Base-by-base conservation (phyloP, 2,113 vertebrate species). In the Leucopsar rothschildi region DNA sequence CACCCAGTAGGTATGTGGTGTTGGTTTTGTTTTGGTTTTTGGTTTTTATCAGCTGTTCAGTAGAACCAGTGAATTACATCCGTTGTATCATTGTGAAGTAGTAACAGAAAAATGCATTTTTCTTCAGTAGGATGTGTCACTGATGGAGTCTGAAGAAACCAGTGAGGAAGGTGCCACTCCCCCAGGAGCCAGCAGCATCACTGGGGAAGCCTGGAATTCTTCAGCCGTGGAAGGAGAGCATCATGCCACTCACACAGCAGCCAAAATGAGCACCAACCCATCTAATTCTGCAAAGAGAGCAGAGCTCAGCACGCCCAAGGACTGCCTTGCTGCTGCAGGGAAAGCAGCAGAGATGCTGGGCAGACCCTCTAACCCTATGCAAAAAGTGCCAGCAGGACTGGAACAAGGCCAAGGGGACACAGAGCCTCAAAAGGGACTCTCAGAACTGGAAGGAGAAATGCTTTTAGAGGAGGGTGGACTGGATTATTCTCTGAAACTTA, bases 121-220 rank as follows among this genome's bases (percentile, higher is more conserved):
- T 90, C 14, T 78, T 93, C 63, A 73, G 42, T 66, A 98, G 97
- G 88, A 96, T 93, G 93, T 82, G 42, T 84, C 75, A 87, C 95
- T 96, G 82, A 98, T 98, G 98, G 98, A 97, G 81, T 92, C 97
- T 83, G 96, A 97, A 86, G 92, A 97, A 88, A 82, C 84, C 13
- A 88, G n/a, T 6, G 87, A 57, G 27, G 81, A 88, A 96, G 86
- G 63, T 29, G 45, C 33, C 33, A 28, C 66, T 52, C 57, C 72
- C 23, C 39, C 25, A 70, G 79, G 80, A 93, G 76, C 63, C 72
- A 81, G 70, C 76, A 90, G 69, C 1, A 1, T 68, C 12, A 42
- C 24, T 24, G 77, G 21, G 10, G 69, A 87, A 94, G 42, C 59
- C 8, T 73, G 42, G 12, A 44, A 68, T 72, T 77, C 95, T 64